Percentiles rank a stretch among this genome's conserved stretches.
Conservation (phyloP, 1,140 invertebrate genomes). For the Uloborus diversus region DNA sequence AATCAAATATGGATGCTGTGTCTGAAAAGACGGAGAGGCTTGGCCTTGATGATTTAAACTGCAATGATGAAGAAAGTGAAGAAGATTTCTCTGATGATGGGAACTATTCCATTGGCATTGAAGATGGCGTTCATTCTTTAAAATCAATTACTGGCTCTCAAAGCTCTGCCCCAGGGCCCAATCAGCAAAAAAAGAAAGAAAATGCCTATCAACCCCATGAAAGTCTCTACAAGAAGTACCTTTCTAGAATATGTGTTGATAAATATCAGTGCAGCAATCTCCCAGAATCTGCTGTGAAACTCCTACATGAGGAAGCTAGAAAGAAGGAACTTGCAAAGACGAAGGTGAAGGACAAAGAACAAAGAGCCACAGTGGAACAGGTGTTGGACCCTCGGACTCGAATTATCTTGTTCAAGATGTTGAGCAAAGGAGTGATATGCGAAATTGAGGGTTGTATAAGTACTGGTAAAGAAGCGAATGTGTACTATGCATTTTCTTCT, state of each 20-base stretch:
- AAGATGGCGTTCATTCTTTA: neutral
- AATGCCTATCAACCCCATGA: slow-evolving; percentile 78
- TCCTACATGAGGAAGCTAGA: slow-evolving; percentile 8
- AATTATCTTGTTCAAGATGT: slow-evolving; percentile 82
- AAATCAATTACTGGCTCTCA: neutral
- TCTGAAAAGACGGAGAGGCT: neutral
- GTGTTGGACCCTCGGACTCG: slow-evolving; percentile 83
- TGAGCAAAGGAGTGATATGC: slow-evolving; percentile 81
- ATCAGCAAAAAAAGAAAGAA: slow-evolving; percentile 17
- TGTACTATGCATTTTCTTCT: slow-evolving; percentile 75
- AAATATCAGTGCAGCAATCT: neutral
- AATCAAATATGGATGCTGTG: neutral
- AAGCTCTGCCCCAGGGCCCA: neutral
- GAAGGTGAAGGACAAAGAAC: slow-evolving; percentile 89
- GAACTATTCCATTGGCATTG: neutral
- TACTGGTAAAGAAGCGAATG: slow-evolving; percentile 88
- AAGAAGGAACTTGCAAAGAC: slow-evolving; percentile 60
- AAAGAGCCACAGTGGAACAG: slow-evolving; percentile 73
- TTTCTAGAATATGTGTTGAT: slow-evolving; percentile 81
- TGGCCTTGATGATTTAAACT: neutral
- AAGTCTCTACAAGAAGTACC: slow-evolving; percentile 80
- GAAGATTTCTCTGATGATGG: slow-evolving; percentile 4
- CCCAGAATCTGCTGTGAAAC: neutral
- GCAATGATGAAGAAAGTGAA: neutral
- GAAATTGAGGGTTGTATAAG: slow-evolving; percentile 84